A percentile compares a stretch with the other conserved stretches of the same genome.
phyloP scores from a whole-genome alignment of 2,113 vertebrate species.

The Gallinago paraguaiae region DNA sequence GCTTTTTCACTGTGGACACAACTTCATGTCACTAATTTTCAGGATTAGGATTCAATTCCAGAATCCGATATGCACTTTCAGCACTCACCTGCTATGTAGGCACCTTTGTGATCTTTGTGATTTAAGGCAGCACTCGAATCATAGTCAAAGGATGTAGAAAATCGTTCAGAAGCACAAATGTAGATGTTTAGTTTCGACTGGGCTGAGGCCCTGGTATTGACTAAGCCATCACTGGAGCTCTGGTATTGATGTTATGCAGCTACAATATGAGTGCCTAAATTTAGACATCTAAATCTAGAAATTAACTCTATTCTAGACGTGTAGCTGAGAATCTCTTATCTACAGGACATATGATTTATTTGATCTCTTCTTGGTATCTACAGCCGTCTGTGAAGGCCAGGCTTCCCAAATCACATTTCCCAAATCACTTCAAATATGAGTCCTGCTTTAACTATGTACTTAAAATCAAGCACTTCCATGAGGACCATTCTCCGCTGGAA shows the following conservation, averaged over 20 bases:
- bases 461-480: background rate
- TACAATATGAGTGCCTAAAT: background rate
- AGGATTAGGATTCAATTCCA: background rate
- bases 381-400: background rate
- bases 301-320: background rate
- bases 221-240: background rate
- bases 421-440: background rate
- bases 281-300: background rate
- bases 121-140: background rate
- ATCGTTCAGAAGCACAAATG: background rate
- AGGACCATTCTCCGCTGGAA: background rate
- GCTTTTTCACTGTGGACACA: background rate
- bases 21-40: background rate
- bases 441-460: background rate
- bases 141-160: background rate
- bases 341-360: background rate
- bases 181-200: background rate
- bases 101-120: background rate
- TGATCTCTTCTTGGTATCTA: background rate
- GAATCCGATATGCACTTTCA: background rate
- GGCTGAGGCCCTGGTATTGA: background rate
- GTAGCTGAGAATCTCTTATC: background rate
- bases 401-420: background rate
- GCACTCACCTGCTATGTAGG: background rate
- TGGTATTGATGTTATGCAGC: background rate